These are phyloP conservation scores for Magallana nippona DNA, from an alignment of 2,888 invertebrate species.

Conservation along the genomic window DNA sequence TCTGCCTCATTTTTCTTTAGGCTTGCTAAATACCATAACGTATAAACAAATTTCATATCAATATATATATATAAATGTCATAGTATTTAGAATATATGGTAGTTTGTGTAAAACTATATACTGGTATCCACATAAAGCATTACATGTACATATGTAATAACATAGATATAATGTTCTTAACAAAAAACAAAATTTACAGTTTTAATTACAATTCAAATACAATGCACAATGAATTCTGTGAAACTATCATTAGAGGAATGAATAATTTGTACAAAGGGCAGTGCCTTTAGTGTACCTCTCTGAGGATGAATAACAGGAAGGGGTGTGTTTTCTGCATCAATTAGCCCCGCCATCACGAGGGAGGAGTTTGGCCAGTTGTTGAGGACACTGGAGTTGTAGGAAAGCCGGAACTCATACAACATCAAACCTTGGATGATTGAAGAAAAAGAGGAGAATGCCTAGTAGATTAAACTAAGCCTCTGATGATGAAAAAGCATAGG, in stretches of 20 bases:
- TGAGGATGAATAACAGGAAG: constrained; percentile 59
- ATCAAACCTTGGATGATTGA: constrained; percentile 70
- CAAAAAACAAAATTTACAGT: too few species aligned
- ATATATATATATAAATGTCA: neutral
- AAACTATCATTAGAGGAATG: too few species aligned
- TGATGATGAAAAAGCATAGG: too few species aligned
- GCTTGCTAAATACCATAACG: neutral
- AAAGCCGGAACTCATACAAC: constrained; percentile 82
- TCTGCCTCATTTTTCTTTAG: neutral
- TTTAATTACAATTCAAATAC: too few species aligned
- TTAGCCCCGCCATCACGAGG: constrained; percentile 87
- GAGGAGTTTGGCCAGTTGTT: constrained; percentile 94
- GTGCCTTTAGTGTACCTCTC: constrained; percentile 26
- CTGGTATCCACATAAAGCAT: too few species aligned
- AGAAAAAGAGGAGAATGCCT: neutral
- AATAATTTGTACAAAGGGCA: too few species aligned
- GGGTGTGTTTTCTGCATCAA: constrained; percentile 58
- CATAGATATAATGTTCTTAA: too few species aligned
- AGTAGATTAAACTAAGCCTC: too few species aligned
- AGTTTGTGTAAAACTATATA: too few species aligned
- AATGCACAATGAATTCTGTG: too few species aligned
- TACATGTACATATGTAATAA: too few species aligned
- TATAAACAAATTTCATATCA: neutral
- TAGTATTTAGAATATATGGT: neutral
- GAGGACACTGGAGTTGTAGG: constrained; percentile 91